Conservation (phyloP, 2,888 invertebrate genomes). For the Taphrorychus bicolor region DNA sequence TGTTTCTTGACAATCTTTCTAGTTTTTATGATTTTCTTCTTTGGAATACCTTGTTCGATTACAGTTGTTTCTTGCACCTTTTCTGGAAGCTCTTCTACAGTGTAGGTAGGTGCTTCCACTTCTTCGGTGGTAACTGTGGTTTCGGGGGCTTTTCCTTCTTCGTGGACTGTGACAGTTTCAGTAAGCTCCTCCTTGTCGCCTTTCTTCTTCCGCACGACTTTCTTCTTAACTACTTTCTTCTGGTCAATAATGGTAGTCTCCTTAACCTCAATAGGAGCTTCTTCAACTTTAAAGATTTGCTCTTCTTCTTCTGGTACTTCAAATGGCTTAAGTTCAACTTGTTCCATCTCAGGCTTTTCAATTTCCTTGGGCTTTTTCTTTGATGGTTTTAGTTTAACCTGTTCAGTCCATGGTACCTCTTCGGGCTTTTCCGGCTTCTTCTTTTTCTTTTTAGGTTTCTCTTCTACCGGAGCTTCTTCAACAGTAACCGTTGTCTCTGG, state of each 20-base stretch:
- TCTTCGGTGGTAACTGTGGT: slow-evolving; percentile 47
- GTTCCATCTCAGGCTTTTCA: background rate
- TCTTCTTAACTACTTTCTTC: slow-evolving; percentile 50
- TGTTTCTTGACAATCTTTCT: slow-evolving; percentile 54
- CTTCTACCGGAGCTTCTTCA: slow-evolving; percentile 48
- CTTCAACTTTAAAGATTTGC: slow-evolving; percentile 42
- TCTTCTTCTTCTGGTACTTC: slow-evolving; percentile 29
- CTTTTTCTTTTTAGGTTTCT: slow-evolving; percentile 3
- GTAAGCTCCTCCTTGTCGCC: slow-evolving; percentile 53
- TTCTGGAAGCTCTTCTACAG: slow-evolving; percentile 49
- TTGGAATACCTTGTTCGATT: slow-evolving; percentile 45
- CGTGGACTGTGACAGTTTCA: slow-evolving; percentile 52
- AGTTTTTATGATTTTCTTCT: slow-evolving; percentile 52
- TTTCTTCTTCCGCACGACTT: slow-evolving; percentile 47
- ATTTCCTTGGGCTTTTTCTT: background rate
- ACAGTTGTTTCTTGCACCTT: slow-evolving; percentile 51
- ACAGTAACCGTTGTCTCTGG: slow-evolving; percentile 59
- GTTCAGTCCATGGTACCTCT: slow-evolving; percentile 23
- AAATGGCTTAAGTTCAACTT: slow-evolving; percentile 40
- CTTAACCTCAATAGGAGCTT: slow-evolving; percentile 48
- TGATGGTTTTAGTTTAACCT: slow-evolving; percentile 14
- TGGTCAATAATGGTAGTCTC: slow-evolving; percentile 45
- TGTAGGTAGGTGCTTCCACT: slow-evolving; percentile 51
- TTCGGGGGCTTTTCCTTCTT: slow-evolving; percentile 50
- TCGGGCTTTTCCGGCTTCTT: slow-evolving; percentile 9